Base-by-base conservation (phyloP, 1,140 invertebrate genomes). In the Latrodectus geometricus region DNA sequence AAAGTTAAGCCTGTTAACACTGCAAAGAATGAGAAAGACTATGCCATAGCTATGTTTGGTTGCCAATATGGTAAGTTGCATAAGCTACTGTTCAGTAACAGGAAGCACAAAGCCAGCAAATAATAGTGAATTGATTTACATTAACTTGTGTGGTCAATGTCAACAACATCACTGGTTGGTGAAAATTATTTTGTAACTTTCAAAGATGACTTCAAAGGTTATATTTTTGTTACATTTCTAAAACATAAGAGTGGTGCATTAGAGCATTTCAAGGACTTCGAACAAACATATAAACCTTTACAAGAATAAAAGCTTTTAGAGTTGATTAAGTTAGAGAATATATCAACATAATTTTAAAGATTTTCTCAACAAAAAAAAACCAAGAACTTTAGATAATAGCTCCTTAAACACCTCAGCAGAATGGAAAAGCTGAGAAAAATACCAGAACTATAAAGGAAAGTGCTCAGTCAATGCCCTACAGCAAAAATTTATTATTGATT, bases 241-340 rank as follows among this genome's bases (percentile, higher is more conserved):
- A 90, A 90, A 66, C 88, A 89, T 4, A 92, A 92, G 89, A 89
- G 76, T 72, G 86, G 88, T 87, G 84, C 77, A 17, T 89, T 91
- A 66, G 77, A 75, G 48, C 20, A 56, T 75, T 86, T 21, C 74
- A 79, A 23, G 66, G 85, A 20, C 9, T 21, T 65, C n/a, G n/a
- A n/a, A n/a, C n/a, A n/a, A n/a, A n/a, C n/a, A n/a, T n/a, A n/a
- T n/a, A n/a, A n/a, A n/a, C n/a, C n/a, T 78, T 52, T n/a, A 1
- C 9, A 12, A 87, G 86, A 75, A 90, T 91, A 69, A 90, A 90
- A 83, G 83, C 23, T 48, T 52, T 92, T 1, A 90, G 90, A 73
- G 89, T 89, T 69, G 92, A 92, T 75, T 92, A 92, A 89, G 92
- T 91, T 7, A 89, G 48, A 17, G 92, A 92, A 88, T 92, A 91